Percentiles rank a stretch among this genome's conserved stretches.
These are phyloP conservation scores for Zhengitettix transpicula DNA, from an alignment of 2,888 invertebrate genomes.

Conservation along the genomic window DNA sequence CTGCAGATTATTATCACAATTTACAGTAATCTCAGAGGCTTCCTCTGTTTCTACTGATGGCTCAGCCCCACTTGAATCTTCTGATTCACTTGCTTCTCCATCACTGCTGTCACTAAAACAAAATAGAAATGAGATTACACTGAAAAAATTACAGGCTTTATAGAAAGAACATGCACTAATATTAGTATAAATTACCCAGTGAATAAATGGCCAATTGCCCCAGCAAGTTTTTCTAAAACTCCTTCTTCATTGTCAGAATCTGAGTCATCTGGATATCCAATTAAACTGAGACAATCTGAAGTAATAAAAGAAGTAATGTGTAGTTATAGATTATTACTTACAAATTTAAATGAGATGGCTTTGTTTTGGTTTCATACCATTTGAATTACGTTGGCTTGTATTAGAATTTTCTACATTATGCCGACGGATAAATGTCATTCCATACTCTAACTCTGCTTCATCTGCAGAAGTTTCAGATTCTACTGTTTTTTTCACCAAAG, in stretches of 20 bases:
- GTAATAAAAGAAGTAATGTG: slow-evolving; percentile 2
- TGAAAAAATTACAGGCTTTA: too few relatives aligned
- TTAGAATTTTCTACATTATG: slow-evolving; percentile 15
- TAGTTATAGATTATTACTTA: too few relatives aligned
- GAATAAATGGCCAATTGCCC: slow-evolving; percentile 60
- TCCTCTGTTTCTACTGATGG: slow-evolving; percentile 21
- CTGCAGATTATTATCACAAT: slow-evolving; percentile 15
- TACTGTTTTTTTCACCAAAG: slow-evolving; percentile 27
- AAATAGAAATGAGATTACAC: too few relatives aligned
- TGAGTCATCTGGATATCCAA: slow-evolving; percentile 36
- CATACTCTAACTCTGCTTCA: slow-evolving; percentile 32
- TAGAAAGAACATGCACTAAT: neutral
- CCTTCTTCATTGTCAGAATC: slow-evolving; percentile 60
- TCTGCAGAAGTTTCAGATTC: slow-evolving; percentile 41
- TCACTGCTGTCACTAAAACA: slow-evolving; percentile 37
- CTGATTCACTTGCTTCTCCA: slow-evolving; percentile 30
- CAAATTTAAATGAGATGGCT: slow-evolving; percentile 11
- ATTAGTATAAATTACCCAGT: slow-evolving; percentile 37
- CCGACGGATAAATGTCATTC: slow-evolving; percentile 38
- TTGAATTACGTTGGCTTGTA: neutral
- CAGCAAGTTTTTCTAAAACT: slow-evolving; percentile 48
- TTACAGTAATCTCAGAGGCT: slow-evolving; percentile 22
- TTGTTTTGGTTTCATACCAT: neutral
- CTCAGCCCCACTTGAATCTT: slow-evolving; percentile 28
- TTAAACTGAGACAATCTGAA: slow-evolving; percentile 19